Evolutionary conservation across 2,797 vertebrate genomes (phyloP), one percentile per base, ranked within the genome.

Genomic region (Zalophus californianus): DNA sequence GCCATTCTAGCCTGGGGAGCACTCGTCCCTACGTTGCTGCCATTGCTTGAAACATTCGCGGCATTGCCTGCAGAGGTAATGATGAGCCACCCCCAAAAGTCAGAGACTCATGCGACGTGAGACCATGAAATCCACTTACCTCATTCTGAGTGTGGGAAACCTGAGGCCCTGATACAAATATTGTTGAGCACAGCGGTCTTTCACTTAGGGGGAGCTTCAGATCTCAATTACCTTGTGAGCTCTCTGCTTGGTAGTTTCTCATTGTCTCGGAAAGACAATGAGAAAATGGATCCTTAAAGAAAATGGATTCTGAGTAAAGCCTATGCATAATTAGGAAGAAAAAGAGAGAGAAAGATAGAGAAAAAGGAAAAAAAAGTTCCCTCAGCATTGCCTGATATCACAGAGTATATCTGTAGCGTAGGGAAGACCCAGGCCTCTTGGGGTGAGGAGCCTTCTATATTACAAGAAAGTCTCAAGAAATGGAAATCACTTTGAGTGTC

Each of bases 381-480:
- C 1, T 21, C 72, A 4, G 12, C 12, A 23, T 54, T 83, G 35
- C 2, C 38, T 52, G 3, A n/a, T 86, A 32, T 60, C 35, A 91
- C 4, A 66, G 18, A 48, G 3, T 72, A 0, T 52, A 18, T 79
- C 44, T 35, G 29, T 38, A 70, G 48, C 16, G 16, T 9, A 70
- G 60, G 7, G 50, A 54, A 16, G 75, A 44, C 18, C 12, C 25
- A 75, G 77, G 9, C 2, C 21, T 86, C 75, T 38, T 32, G 5
- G 60, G 41, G 11, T 82, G 6, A 23, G 11, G 6, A 38, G 35
- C 5, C 21, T 86, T 84, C 38, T 72, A 2, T 12, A 32, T 87
- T 56, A 56, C n/a, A 94, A 84, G 56, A 86, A 79, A 66, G 66
- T 64, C 58, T 97, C 41, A 87, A 90, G 92, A 90, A 91, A 58